Evolutionary conservation across 2,888 invertebrate species (phyloP).

Genomic region (Eristalis tenax): DNA sequence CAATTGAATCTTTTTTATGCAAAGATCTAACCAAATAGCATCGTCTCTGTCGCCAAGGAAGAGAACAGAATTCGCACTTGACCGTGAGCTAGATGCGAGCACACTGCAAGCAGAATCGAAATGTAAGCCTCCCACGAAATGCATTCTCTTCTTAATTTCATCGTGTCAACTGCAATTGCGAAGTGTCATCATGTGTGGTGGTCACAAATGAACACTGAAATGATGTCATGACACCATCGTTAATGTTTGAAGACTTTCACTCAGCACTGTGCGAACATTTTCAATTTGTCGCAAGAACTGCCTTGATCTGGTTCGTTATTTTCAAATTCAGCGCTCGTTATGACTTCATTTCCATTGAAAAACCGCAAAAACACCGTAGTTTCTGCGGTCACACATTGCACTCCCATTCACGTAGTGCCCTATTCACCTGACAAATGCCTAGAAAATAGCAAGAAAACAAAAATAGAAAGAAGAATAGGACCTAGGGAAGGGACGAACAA

Average conservation of each 20-base stretch:
- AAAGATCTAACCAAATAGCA: too few relatives aligned
- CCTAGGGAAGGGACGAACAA: not conserved
- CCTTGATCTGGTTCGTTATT: constrained; percentile 60
- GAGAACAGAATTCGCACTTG: too few relatives aligned
- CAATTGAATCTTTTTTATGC: too few relatives aligned
- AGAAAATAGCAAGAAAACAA: not conserved
- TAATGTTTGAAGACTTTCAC: not conserved
- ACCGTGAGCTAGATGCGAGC: too few relatives aligned
- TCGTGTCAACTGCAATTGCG: not conserved
- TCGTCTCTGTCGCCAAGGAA: too few relatives aligned
- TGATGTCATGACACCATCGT: not conserved
- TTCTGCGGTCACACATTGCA: constrained; percentile 58
- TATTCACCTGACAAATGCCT: not conserved
- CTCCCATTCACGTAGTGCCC: constrained; percentile 25
- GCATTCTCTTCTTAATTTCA: not conserved
- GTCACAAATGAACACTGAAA: not conserved
- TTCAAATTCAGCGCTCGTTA: constrained; percentile 53
- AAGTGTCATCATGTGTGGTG: not conserved
- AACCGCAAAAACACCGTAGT: constrained; percentile 69
- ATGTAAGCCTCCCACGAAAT: not conserved
- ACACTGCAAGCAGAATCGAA: too few relatives aligned
- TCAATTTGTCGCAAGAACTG: constrained; percentile 1
- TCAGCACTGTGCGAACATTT: not conserved
- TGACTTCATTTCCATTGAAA: constrained; percentile 58
- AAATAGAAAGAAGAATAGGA: constrained; percentile 2